phyloP scores from a whole-genome alignment of 2,888 invertebrate genomes.

The Aleiodes testaceus region DNA sequence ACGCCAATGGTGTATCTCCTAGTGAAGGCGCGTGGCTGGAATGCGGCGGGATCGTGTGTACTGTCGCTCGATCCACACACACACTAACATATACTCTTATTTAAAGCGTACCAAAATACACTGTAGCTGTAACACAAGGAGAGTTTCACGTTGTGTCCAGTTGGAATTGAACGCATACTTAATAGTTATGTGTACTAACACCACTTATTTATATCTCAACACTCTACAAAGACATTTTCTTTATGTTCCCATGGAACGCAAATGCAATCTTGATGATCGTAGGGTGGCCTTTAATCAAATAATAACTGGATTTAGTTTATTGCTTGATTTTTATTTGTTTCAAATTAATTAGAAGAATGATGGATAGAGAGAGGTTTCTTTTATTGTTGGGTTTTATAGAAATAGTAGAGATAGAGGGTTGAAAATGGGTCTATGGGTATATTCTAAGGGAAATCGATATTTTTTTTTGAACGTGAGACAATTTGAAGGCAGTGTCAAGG shows the following conservation, averaged over 20 bases:
- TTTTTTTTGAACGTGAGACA: no score
- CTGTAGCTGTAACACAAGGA: background rate
- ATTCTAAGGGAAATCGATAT: no score
- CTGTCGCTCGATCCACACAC: slow-evolving; percentile 55
- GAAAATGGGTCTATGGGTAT: no score
- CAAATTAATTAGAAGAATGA: no score
- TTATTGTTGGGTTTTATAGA: no score
- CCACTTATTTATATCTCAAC: slow-evolving; percentile 18
- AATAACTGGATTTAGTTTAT: slow-evolving; percentile 13
- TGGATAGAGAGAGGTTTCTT: no score
- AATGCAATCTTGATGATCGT: slow-evolving; percentile 25
- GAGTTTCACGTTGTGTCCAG: slow-evolving; percentile 20
- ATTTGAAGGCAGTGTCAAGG: no score
- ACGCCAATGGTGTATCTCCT: slow-evolving; percentile 62
- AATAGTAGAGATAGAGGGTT: no score
- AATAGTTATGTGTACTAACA: slow-evolving; percentile 11
- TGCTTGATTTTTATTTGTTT: background rate
- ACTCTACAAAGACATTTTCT: slow-evolving; percentile 23
- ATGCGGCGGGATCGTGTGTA: slow-evolving; percentile 62
- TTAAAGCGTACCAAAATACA: slow-evolving; percentile 3
- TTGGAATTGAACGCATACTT: slow-evolving; percentile 22
- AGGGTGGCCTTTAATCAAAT: slow-evolving; percentile 22
- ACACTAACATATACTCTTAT: slow-evolving; percentile 42
- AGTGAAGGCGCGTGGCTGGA: slow-evolving; percentile 71
- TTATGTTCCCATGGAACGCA: slow-evolving; percentile 24